phyloP scores from a whole-genome alignment of 1,140 invertebrate genomes.

The Aleiodes sp. region DNA sequence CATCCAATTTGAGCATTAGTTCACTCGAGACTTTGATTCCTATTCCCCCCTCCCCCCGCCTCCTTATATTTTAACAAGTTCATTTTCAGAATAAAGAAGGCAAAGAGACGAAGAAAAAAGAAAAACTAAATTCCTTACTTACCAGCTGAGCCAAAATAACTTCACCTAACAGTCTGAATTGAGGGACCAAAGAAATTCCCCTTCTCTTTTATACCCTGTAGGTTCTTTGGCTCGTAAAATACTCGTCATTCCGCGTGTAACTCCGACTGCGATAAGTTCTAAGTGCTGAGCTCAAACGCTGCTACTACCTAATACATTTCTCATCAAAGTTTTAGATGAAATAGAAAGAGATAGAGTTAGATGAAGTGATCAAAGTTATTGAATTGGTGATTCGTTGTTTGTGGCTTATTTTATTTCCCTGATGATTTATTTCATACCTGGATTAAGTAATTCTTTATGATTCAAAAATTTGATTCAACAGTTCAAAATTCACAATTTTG shows the following conservation, averaged over 20 bases:
- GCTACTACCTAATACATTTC: background rate
- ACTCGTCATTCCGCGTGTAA: slow-evolving; percentile 23
- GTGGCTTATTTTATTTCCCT: too few relatives aligned
- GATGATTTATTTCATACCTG: too few relatives aligned
- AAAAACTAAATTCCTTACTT: too few relatives aligned
- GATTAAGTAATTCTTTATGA: too few relatives aligned
- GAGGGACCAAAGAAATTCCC: background rate
- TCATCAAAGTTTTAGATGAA: background rate
- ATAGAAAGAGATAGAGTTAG: background rate
- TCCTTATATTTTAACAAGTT: too few relatives aligned
- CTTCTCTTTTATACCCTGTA: background rate
- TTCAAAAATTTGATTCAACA: too few relatives aligned
- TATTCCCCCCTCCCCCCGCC: too few relatives aligned
- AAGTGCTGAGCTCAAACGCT: background rate
- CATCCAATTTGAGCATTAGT: too few relatives aligned
- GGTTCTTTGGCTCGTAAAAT: background rate
- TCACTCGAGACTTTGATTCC: too few relatives aligned
- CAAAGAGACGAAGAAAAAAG: background rate
- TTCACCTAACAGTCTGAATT: background rate
- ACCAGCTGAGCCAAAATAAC: background rate
- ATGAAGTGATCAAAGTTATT: slow-evolving; percentile 31
- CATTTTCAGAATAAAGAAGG: background rate
- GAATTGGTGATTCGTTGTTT: slow-evolving; percentile 66
- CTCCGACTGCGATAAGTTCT: slow-evolving; percentile 14
- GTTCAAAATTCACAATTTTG: too few relatives aligned